Base-by-base conservation (phyloP, 2,888 invertebrate genomes). In the Ctenicera cuprea region DNA sequence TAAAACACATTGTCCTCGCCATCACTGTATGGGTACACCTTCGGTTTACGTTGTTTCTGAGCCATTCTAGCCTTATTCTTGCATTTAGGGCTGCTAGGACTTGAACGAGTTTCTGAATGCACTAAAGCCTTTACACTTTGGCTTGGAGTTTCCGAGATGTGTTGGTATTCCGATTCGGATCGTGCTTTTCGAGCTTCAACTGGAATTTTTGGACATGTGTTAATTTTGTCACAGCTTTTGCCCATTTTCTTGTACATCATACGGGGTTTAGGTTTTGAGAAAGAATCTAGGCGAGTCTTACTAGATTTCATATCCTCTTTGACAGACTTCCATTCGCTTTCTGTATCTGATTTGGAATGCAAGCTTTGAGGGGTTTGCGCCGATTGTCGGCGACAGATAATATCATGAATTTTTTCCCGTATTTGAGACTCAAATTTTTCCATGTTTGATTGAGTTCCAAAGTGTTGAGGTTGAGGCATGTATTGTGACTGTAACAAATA, bases 1-100 rank as follows among this genome's bases (percentile, higher is more conserved):
- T 90, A 89, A 80, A 90, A 89, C 7, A 90, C 88, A 75, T 87
- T 87, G 67, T 90, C 90, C 79, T 90, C 90, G 0, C 90, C 89
- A 74, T 90, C 90, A 78, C 89, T 90, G 76, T 88, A 89, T 1
- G 90, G 90, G 79, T 90, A 90, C 11, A 89, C 87, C 81, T 90
- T 87, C 0, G 82, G 78, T 71, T 82, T 83, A n/a, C 81, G 78
- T 54, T 77, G 78, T 37, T 77, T 77, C 43, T 74, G 77, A 72
- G 43, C 80, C 79, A 83, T 72, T 74, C 82, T 80, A 2, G 79
- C 73, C 71, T 86, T 87, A 67, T 81, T 85, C 66, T 85, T 85
- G 70, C 86, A 84, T 75, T 87, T 87, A 0, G 87, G 87, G 66
- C 85, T 86, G 70, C 82, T 83, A 0, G 87, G 87, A 73, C 85